Conservation (phyloP, 2,888 invertebrate genomes). For the Watsonalla binaria region DNA sequence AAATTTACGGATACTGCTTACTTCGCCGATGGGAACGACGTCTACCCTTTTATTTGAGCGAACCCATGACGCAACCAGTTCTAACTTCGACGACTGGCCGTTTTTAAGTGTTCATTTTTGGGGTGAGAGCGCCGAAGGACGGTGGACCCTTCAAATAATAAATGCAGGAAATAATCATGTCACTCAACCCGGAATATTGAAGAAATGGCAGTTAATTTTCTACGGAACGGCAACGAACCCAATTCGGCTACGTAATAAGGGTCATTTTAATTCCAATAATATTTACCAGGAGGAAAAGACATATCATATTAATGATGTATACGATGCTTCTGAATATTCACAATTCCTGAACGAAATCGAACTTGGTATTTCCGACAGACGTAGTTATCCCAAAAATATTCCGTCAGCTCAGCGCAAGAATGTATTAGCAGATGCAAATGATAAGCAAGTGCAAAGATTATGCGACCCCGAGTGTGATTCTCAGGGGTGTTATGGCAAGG, state of each 20-base stretch:
- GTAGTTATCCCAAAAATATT: slow-evolving; percentile 82
- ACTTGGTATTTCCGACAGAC: slow-evolving; percentile 79
- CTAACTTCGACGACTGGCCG: slow-evolving; percentile 98
- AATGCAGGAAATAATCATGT: slow-evolving; percentile 88
- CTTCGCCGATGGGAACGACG: slow-evolving; percentile 95
- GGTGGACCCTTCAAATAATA: slow-evolving; percentile 91
- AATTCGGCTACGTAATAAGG: slow-evolving; percentile 82
- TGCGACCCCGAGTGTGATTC: slow-evolving; percentile 89
- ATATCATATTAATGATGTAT: slow-evolving; percentile 82
- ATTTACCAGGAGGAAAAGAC: slow-evolving; percentile 67
- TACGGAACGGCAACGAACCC: slow-evolving; percentile 95
- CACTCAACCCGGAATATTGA: slow-evolving; percentile 90
- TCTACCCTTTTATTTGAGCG: slow-evolving; percentile 96
- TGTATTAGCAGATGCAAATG: slow-evolving; percentile 80
- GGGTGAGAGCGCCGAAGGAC: slow-evolving; percentile 94
- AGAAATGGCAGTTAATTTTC: slow-evolving; percentile 97
- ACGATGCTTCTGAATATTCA: slow-evolving; percentile 80
- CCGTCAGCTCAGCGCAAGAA: slow-evolving; percentile 80
- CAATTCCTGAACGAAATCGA: slow-evolving; percentile 73
- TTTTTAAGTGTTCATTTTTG: slow-evolving; percentile 99
- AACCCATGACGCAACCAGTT: slow-evolving; percentile 92
- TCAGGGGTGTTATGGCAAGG: slow-evolving; percentile 91
- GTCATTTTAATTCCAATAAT: slow-evolving; percentile 71
- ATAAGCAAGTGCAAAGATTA: slow-evolving; percentile 81
- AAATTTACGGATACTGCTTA: slow-evolving; percentile 91